These are phyloP conservation scores for Bugula neritina DNA, from an alignment of 2,888 invertebrate species.

Conservation along the genomic window DNA sequence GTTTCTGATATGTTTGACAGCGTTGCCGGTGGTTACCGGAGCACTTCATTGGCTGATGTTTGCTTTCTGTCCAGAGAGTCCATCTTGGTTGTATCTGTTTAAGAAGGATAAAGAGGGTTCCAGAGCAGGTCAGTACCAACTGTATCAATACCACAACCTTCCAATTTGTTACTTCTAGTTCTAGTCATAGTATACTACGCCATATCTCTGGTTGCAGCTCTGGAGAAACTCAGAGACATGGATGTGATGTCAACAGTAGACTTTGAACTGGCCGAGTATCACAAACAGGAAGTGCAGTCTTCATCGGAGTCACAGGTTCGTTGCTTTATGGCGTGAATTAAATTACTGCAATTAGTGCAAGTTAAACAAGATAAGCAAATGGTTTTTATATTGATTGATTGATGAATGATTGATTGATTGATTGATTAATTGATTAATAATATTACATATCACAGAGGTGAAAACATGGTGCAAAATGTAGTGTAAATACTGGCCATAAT, in stretches of 20 bases:
- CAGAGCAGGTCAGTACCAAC: constrained; percentile 62
- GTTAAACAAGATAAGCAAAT: too few relatives aligned
- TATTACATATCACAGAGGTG: too few relatives aligned
- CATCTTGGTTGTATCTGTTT: constrained; percentile 67
- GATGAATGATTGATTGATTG: too few relatives aligned
- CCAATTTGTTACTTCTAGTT: too few relatives aligned
- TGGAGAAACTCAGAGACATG: constrained; percentile 22
- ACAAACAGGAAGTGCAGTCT: not conserved
- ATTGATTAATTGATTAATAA: too few relatives aligned
- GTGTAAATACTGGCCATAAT: too few relatives aligned
- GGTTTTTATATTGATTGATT: too few relatives aligned
- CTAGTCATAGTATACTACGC: too few relatives aligned
- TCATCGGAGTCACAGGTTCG: not conserved
- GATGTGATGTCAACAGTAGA: constrained; percentile 12
- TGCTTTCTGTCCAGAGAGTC: constrained; percentile 78
- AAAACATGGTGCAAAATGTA: too few relatives aligned
- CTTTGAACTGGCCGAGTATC: constrained; percentile 1
- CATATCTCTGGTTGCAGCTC: not conserved
- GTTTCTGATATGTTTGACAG: constrained; percentile 45
- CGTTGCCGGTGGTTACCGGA: constrained; percentile 70
- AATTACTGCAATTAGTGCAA: too few relatives aligned
- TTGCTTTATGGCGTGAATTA: too few relatives aligned
- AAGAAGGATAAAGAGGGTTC: constrained; percentile 68
- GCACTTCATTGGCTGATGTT: constrained; percentile 65
- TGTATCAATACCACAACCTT: too few relatives aligned